Conservation (phyloP, 1,140 invertebrate species). For the Idris sp. region DNA sequence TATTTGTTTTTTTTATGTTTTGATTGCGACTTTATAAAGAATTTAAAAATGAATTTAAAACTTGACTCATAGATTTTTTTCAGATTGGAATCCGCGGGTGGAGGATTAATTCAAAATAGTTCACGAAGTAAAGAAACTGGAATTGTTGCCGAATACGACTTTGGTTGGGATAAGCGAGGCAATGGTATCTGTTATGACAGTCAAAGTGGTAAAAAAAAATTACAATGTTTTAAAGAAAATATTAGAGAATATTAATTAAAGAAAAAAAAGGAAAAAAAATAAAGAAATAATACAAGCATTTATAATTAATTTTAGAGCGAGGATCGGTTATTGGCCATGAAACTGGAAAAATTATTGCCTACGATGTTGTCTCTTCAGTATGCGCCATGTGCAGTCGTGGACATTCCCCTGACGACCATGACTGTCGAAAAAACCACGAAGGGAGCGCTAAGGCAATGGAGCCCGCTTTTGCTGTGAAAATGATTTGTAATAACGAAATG, state of each 20-base stretch:
- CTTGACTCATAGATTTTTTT: too few relatives aligned
- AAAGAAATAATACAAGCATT: too few relatives aligned
- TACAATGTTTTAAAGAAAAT: too few relatives aligned
- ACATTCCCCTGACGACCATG: conserved; percentile 18
- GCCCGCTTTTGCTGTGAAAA: conserved; percentile 23
- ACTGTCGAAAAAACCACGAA: conserved; percentile 31
- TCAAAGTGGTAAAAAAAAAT: conserved; percentile 5
- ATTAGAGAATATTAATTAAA: too few relatives aligned
- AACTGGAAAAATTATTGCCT: conserved; percentile 41
- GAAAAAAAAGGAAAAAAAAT: too few relatives aligned
- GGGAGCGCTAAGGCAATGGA: conserved; percentile 51
- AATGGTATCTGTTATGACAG: conserved; percentile 1
- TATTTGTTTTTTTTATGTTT: too few relatives aligned
- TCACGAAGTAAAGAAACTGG: conserved; percentile 2
- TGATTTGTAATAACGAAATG: conserved; percentile 29
- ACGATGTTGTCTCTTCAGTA: conserved; percentile 23
- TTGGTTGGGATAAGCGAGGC: conserved; percentile 5
- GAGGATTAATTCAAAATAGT: too few relatives aligned
- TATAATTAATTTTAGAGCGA: conserved; percentile 25
- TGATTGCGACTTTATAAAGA: too few relatives aligned
- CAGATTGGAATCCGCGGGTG: too few relatives aligned
- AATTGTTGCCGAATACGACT: not conserved
- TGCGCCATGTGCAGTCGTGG: conserved; percentile 34
- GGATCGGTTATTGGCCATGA: conserved; percentile 48
- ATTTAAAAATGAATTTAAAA: too few relatives aligned